Conservation (phyloP, 2,888 invertebrate genomes). For the Lottia scabra region DNA sequence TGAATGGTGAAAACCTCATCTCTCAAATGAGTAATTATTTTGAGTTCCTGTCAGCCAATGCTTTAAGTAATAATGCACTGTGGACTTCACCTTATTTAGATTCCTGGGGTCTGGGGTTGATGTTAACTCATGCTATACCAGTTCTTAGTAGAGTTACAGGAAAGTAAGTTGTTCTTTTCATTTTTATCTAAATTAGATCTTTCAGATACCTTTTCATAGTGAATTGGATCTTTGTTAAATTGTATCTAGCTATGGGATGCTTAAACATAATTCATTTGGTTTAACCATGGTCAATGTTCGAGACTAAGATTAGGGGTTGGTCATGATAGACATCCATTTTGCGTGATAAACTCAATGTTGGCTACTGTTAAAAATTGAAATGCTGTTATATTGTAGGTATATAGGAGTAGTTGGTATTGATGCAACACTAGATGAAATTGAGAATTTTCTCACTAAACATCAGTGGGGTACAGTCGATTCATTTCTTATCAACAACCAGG, state of each 20-base stretch:
- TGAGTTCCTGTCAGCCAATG: conserved; percentile 67
- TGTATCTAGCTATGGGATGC: too few relatives aligned
- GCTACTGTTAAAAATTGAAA: too few relatives aligned
- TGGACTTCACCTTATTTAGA: conserved; percentile 71
- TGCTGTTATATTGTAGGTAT: conserved; percentile 44
- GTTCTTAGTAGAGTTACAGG: conserved; percentile 63
- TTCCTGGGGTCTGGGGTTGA: conserved; percentile 69
- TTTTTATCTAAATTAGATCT: background rate
- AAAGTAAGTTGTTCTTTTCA: conserved; percentile 46
- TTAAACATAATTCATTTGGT: too few relatives aligned
- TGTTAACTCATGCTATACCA: conserved; percentile 69
- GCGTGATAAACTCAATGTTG: too few relatives aligned
- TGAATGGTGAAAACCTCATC: conserved; percentile 68
- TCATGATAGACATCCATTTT: too few relatives aligned
- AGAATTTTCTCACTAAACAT: conserved; percentile 67
- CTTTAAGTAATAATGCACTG: conserved; percentile 62
- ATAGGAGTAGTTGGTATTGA: conserved; percentile 70
- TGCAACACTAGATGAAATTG: conserved; percentile 69
- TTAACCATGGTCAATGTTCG: too few relatives aligned
- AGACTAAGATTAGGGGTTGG: too few relatives aligned
- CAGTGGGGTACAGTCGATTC: conserved; percentile 70
- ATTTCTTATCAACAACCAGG: conserved; percentile 69
- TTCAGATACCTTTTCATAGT: background rate
- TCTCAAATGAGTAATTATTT: conserved; percentile 70
- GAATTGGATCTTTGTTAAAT: too few relatives aligned